These are phyloP conservation scores for Harlomillsia oculata DNA, from an alignment of 1,140 invertebrate species.

Conservation along the genomic window DNA sequence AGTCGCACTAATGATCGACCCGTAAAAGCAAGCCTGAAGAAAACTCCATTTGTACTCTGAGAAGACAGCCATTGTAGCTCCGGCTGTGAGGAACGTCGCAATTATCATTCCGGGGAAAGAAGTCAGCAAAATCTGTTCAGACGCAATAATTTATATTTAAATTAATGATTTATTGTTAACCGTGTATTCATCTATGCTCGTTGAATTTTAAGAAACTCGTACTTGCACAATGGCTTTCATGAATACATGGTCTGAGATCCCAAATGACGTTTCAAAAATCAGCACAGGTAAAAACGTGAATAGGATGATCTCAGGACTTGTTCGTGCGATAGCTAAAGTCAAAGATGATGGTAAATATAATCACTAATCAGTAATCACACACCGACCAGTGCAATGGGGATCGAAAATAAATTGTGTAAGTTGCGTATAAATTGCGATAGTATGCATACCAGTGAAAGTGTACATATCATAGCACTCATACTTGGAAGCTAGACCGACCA, in stretches of 20 bases:
- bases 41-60: constrained; percentile 36
- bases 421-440: neutral
- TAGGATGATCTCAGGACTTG: constrained; percentile 41
- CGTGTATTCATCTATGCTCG: neutral
- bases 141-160: no score
- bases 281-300: constrained; percentile 44
- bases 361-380: no score
- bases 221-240: neutral
- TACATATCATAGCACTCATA: constrained; percentile 15
- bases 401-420: neutral
- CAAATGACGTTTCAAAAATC: constrained; percentile 45
- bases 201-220: neutral
- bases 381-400: no score
- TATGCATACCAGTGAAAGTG: constrained; percentile 20
- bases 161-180: neutral
- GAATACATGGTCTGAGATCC: constrained; percentile 40
- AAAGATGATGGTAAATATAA: no score
- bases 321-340: constrained; percentile 33
- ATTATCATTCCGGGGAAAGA: constrained; percentile 25
- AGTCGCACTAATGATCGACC: constrained; percentile 43
- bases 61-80: constrained; percentile 37
- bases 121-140: constrained; percentile 9
- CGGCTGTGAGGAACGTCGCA: constrained; percentile 39
- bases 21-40: constrained; percentile 40
- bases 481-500: constrained; percentile 7